Conservation (phyloP, 2,888 invertebrate genomes). For the Clusia tigrina region DNA sequence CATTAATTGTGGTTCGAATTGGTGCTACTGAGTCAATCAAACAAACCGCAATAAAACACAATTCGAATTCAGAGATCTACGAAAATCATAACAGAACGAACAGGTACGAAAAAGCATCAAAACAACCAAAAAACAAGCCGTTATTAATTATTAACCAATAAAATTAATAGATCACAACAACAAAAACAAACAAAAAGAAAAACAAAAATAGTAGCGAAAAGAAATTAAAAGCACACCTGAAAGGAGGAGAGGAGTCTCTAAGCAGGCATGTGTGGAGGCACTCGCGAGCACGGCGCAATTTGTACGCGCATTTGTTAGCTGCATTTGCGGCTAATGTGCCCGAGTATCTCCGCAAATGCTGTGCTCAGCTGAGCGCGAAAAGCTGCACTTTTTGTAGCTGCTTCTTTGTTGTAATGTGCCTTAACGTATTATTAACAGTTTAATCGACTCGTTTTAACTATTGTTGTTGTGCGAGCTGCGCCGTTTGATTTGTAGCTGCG, state of each 20-base stretch:
- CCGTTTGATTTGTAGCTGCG: background rate
- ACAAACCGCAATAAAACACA: slow-evolving; percentile 23
- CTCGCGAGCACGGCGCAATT: background rate
- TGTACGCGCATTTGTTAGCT: too few species aligned
- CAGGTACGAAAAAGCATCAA: background rate
- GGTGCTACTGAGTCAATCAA: slow-evolving; percentile 20
- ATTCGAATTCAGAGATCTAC: too few species aligned
- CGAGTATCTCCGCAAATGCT: slow-evolving; percentile 10
- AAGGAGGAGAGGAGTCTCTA: slow-evolving; percentile 14
- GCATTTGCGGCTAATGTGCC: slow-evolving; percentile 9
- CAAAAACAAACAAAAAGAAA: slow-evolving; percentile 7
- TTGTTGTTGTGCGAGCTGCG: slow-evolving; percentile 20
- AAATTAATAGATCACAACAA: slow-evolving; percentile 17
- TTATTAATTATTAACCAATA: slow-evolving; percentile 18
- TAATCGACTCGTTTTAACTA: slow-evolving; percentile 30
- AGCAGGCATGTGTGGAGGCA: background rate
- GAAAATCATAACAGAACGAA: background rate
- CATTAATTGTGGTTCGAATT: slow-evolving; percentile 10
- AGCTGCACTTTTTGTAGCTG: slow-evolving; percentile 16
- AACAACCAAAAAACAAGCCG: too few species aligned
- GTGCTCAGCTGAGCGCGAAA: slow-evolving; percentile 20
- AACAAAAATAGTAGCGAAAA: slow-evolving; percentile 15
- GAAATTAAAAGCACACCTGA: slow-evolving; percentile 19
- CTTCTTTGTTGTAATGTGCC: slow-evolving; percentile 26
- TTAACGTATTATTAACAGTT: slow-evolving; percentile 41